Evolutionary conservation across 2,888 invertebrate genomes (phyloP).

Genomic region (Hirtodrosophila alboralis): DNA sequence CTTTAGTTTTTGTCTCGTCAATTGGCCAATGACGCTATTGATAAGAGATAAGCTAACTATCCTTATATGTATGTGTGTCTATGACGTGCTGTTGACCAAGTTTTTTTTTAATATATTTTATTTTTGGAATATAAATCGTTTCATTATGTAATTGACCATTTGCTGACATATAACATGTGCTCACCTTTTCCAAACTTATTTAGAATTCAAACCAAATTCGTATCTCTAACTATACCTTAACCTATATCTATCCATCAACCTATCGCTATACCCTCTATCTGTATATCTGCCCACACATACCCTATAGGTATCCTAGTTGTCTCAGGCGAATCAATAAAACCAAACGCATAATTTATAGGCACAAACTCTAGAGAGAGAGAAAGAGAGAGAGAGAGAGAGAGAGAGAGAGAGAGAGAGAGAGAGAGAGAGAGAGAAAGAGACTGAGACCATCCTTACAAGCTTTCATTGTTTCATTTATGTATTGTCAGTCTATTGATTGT

Average conservation of each 20-base stretch:
- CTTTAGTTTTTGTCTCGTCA: slow-evolving; percentile 21
- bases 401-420: slow-evolving; percentile 15
- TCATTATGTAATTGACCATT: slow-evolving; percentile 55
- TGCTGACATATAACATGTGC: too few species aligned
- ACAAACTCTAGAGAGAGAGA: slow-evolving; percentile 21
- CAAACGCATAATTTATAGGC: slow-evolving; percentile 69
- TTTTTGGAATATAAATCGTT: too few species aligned
- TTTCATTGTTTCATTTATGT: slow-evolving; percentile 19
- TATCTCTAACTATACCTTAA: too few species aligned
- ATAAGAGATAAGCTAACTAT: slow-evolving; percentile 16
- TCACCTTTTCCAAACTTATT: slow-evolving; percentile 23
- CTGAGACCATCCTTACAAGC: not conserved
- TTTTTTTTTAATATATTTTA: slow-evolving; percentile 23
- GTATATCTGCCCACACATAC: too few species aligned
- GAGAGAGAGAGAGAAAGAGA: slow-evolving; percentile 18
- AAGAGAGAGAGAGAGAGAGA: too few species aligned
- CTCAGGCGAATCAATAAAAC: slow-evolving; percentile 57
- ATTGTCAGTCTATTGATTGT: slow-evolving; percentile 46
- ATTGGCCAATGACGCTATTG: slow-evolving; percentile 34
- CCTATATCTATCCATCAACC: too few species aligned
- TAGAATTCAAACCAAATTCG: too few species aligned
- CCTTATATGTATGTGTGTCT: slow-evolving; percentile 2
- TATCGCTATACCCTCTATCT: too few species aligned
- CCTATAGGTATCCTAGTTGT: slow-evolving; percentile 16
- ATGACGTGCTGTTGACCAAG: slow-evolving; percentile 12